Percentiles rank a stretch among this genome's conserved stretches.
These are phyloP conservation scores for Melanotaenia maccullochi DNA, from an alignment of 2,797 vertebrate genomes.

Conservation along the genomic window DNA sequence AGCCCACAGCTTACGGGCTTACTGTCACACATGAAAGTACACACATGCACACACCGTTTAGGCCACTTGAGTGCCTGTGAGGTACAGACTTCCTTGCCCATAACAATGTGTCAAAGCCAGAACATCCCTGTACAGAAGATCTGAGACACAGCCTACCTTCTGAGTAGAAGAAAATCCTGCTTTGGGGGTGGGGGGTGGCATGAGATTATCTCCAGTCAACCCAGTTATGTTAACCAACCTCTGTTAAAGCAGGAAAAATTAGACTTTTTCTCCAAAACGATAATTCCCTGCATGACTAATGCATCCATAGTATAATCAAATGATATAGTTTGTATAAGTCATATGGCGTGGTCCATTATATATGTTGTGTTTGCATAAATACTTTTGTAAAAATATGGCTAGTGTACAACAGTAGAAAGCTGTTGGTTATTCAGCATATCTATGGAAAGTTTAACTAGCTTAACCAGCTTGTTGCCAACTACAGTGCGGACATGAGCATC, in stretches of 20 bases:
- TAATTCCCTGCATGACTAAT: no score
- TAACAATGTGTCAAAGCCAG: conserved; percentile 53
- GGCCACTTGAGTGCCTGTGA: conserved; percentile 59
- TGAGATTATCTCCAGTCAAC: conserved; percentile 16
- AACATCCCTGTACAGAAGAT: conserved; percentile 44
- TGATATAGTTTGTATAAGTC: neutral
- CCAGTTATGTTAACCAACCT: conserved; percentile 1
- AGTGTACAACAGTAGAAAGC: conserved; percentile 9
- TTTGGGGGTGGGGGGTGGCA: conserved; percentile 18
- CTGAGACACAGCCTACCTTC: conserved; percentile 41
- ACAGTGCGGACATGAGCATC: conserved; percentile 39
- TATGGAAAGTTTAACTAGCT: conserved; percentile 11
- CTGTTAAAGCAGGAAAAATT: neutral
- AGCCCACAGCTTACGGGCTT: conserved; percentile 67
- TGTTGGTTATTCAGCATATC: conserved; percentile 11
- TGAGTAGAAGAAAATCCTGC: conserved; percentile 45
- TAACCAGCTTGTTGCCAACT: conserved; percentile 57
- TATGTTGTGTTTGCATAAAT: neutral
- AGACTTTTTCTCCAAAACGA: neutral
- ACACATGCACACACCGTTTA: conserved; percentile 39
- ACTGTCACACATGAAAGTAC: conserved; percentile 67
- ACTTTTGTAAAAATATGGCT: neutral
- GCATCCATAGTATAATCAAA: neutral
- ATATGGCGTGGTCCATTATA: neutral
- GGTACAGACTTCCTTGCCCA: conserved; percentile 38